Percentiles rank a stretch among this genome's conserved stretches.
Evolutionary conservation across 2,888 invertebrate species (phyloP).

Genomic region (Ellobium chinense): DNA sequence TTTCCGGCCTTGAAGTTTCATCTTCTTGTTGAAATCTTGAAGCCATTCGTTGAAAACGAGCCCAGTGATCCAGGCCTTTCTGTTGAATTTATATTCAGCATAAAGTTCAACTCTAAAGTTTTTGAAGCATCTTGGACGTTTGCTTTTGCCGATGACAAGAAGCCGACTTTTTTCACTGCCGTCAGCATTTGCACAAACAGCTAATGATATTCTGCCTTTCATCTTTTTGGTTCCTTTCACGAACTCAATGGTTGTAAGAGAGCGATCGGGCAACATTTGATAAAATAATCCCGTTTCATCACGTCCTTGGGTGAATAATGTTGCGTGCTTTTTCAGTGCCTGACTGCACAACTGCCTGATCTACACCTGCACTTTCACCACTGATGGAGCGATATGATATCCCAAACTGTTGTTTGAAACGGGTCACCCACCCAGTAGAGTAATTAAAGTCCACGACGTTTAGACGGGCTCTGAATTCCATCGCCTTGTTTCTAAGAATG

Average conservation of each 20-base stretch:
- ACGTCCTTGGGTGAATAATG: background rate
- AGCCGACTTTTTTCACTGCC: conserved; percentile 45
- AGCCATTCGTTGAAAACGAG: conserved; percentile 49
- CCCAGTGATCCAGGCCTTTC: conserved; percentile 54
- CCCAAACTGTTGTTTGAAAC: conserved; percentile 22
- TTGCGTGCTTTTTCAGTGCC: background rate
- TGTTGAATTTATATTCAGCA: conserved; percentile 42
- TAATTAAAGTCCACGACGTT: conserved; percentile 19
- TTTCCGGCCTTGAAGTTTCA: conserved; percentile 33
- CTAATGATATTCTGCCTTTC: background rate
- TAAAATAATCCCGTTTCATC: conserved; percentile 34
- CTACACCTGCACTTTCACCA: conserved; percentile 19
- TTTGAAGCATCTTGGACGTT: conserved; percentile 46
- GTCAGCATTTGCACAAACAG: conserved; percentile 33
- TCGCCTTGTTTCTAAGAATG: conserved; percentile 5
- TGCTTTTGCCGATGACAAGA: conserved; percentile 48
- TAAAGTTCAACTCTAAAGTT: conserved; percentile 40
- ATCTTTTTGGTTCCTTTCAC: conserved; percentile 38
- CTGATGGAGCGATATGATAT: background rate
- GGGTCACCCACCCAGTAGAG: conserved; percentile 24
- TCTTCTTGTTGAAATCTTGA: conserved; percentile 33
- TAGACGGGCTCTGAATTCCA: conserved; percentile 10
- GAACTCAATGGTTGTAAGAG: conserved; percentile 17
- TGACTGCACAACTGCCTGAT: background rate
- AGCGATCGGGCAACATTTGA: conserved; percentile 32